A percentile compares a stretch with the other conserved stretches of the same genome.
These are phyloP conservation scores for Hypolimnas misippus DNA, from an alignment of 2,888 invertebrate species.

Conservation along the genomic window DNA sequence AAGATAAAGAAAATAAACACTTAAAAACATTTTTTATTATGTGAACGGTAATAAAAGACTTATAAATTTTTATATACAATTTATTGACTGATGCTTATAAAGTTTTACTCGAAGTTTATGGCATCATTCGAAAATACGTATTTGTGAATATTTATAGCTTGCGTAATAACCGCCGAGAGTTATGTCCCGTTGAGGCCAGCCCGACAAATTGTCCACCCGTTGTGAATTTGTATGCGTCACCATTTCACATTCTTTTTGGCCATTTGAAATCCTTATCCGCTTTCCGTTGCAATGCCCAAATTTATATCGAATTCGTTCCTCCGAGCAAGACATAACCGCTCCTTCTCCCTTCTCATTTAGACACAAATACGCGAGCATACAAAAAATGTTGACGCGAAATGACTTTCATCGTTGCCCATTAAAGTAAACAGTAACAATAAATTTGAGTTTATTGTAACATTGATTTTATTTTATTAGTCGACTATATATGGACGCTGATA, in stretches of 20 bases:
- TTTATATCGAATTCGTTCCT: constrained; percentile 2
- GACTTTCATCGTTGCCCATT: no score
- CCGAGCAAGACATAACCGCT: background rate
- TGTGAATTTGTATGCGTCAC: constrained; percentile 62
- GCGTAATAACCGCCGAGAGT: constrained; percentile 64
- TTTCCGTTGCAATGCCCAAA: constrained; percentile 11
- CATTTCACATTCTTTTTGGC: constrained; percentile 55
- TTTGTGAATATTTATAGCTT: constrained; percentile 51
- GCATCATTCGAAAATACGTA: constrained; percentile 36
- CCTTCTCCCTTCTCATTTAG: background rate
- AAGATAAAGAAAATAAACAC: constrained; percentile 17
- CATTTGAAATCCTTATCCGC: constrained; percentile 31
- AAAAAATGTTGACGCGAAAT: background rate
- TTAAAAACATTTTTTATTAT: constrained; percentile 25
- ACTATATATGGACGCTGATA: no score
- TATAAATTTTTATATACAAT: constrained; percentile 32
- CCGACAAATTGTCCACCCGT: constrained; percentile 70
- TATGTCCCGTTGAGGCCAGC: constrained; percentile 62
- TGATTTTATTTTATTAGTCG: no score
- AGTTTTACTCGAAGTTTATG: constrained; percentile 38
- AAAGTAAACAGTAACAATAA: no score
- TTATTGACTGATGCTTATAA: constrained; percentile 33
- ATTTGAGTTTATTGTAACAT: no score
- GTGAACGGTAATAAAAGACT: constrained; percentile 28
- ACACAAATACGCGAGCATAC: no score